phyloP scores from a whole-genome alignment of 2,888 invertebrate genomes.

The Dryobotodes eremita region DNA sequence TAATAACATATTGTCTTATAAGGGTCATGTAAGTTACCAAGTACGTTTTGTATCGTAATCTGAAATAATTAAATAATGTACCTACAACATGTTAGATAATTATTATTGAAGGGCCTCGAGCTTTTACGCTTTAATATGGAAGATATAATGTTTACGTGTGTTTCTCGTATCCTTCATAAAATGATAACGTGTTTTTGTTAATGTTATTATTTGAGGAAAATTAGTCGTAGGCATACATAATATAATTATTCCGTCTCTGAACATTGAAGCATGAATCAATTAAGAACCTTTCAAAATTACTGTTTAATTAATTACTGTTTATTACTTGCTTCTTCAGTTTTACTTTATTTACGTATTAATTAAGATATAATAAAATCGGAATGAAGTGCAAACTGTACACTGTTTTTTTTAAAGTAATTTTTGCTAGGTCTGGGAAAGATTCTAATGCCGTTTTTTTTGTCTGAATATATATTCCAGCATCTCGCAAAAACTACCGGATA shows the following conservation, averaged over 20 bases:
- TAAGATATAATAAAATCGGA: too few relatives aligned
- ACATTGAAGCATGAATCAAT: slow-evolving; percentile 30
- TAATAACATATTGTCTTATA: background rate
- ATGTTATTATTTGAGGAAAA: slow-evolving; percentile 14
- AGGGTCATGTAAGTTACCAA: background rate
- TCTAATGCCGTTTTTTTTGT: too few relatives aligned
- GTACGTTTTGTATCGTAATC: background rate
- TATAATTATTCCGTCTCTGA: slow-evolving; percentile 30
- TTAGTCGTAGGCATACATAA: slow-evolving; percentile 11
- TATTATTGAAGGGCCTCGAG: slow-evolving; percentile 11
- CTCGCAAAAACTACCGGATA: too few relatives aligned
- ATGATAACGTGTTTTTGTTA: slow-evolving; percentile 20
- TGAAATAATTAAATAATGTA: background rate
- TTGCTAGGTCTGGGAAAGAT: too few relatives aligned
- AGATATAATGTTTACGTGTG: background rate
- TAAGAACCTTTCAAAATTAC: slow-evolving; percentile 15
- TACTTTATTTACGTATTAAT: background rate
- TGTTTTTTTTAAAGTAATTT: too few relatives aligned
- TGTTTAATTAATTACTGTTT: background rate
- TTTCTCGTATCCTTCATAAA: background rate
- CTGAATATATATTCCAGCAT: too few relatives aligned
- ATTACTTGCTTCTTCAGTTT: slow-evolving; percentile 1
- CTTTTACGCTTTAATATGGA: slow-evolving; percentile 24
- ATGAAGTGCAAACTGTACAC: too few relatives aligned
- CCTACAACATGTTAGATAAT: slow-evolving; percentile 1